A percentile compares a stretch with the other conserved stretches of the same genome.
These are phyloP conservation scores for Phengaris alcon DNA, from an alignment of 2,888 invertebrate genomes.

Conservation along the genomic window DNA sequence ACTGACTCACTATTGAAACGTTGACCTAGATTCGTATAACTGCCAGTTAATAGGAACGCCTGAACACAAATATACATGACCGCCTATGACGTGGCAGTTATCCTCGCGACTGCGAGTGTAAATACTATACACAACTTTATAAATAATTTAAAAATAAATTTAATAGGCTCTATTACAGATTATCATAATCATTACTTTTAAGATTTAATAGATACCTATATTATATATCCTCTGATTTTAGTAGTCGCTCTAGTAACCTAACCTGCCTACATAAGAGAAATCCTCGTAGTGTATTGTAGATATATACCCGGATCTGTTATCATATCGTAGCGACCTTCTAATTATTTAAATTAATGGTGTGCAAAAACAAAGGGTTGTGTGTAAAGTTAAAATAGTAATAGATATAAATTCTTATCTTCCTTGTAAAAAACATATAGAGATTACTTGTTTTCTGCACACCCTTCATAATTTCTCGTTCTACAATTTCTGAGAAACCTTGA, in stretches of 20 bases:
- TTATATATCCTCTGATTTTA: constrained; percentile 70
- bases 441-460: constrained; percentile 52
- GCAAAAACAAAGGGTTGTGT: constrained; percentile 79
- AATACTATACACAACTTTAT: constrained; percentile 70
- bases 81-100: constrained; percentile 64
- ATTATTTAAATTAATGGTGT: constrained; percentile 69
- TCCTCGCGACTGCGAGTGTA: constrained; percentile 64
- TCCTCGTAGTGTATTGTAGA: constrained; percentile 55
- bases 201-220: constrained; percentile 68
- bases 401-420: constrained; percentile 60
- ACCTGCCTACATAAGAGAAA: constrained; percentile 54
- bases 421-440: constrained; percentile 52
- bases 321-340: constrained; percentile 48
- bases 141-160: constrained; percentile 73
- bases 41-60: constrained; percentile 60
- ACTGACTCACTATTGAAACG: constrained; percentile 67
- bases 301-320: constrained; percentile 51
- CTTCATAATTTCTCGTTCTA: constrained; percentile 41
- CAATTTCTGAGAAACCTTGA: constrained; percentile 43
- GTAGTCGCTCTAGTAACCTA: constrained; percentile 68
- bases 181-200: constrained; percentile 75
- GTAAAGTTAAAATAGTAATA: constrained; percentile 78
- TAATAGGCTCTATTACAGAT: constrained; percentile 72
- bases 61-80: constrained; percentile 31
- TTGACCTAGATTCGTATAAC: constrained; percentile 63